Base-by-base conservation (phyloP, 2,797 vertebrate genomes). In the Parauchenoglanis ngamensis region DNA sequence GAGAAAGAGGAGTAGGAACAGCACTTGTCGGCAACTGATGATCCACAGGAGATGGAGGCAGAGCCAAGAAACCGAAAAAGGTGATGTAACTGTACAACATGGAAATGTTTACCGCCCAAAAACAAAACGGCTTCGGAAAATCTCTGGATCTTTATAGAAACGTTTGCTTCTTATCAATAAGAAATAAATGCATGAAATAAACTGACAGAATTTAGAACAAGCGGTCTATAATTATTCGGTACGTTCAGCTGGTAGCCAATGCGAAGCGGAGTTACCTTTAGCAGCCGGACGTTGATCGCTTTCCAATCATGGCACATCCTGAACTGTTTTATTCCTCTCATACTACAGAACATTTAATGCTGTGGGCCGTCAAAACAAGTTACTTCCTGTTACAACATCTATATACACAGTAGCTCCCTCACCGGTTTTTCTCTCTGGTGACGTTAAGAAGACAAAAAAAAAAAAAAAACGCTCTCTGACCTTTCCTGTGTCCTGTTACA, bases 41-140 rank as follows among this genome's bases (percentile, higher is more conserved):
- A 57, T 83, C 70, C 59, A 75, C 63, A 61, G 80, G 73, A 84
- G 61, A 75, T 4, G 25, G 25, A 56, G 21, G 67, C 23, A 52
- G 67, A 75, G 77, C 44, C 54, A 84, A 23, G 52, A 65, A 57
- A 77, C 25, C 11, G 23, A 52, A 83, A 81, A 28, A 52, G 46
- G 23, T 25, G 67, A 92, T 89, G 88, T 46, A 49, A 85, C 70
- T 75, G 54, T n/a, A 75, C 35, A 85, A 75, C 68, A 61, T 85
- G 21, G 56, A 61, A 15, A 21, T 76, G 63, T 85, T 75, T 75
- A 31, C 17, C 5, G 1, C 17, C 25, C 40, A n/a, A 46, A 12
- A 46, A 46, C 59, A 12, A 2, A 4, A 54, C 1, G 28, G 35
- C 54, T 19, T 79, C 59, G 2, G 28, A 68, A 83, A 35, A 83